Evolutionary conservation across 2,888 invertebrate genomes (phyloP).

Genomic region (Idaea straminata): DNA sequence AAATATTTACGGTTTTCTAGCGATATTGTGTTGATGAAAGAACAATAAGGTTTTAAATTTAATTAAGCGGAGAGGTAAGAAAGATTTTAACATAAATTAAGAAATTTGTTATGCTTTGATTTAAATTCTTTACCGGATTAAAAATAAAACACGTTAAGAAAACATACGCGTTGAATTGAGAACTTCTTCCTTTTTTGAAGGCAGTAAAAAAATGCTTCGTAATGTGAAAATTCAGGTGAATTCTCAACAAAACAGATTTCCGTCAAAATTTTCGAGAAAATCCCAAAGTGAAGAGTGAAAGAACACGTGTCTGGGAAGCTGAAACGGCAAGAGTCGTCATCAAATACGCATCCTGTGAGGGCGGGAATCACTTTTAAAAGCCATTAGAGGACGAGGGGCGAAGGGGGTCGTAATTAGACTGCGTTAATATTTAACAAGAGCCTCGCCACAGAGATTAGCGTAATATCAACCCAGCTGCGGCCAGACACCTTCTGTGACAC

Average conservation of each 20-base stretch:
- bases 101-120: not conserved
- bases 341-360: constrained; percentile 77
- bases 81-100: not conserved
- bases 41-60: constrained; percentile 35
- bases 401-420: constrained; percentile 72
- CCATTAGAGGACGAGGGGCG: constrained; percentile 68
- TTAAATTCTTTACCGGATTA: not conserved
- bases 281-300: constrained; percentile 15
- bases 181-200: too few species aligned
- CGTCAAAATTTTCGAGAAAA: constrained; percentile 8
- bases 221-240: not conserved
- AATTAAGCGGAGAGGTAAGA: constrained; percentile 4
- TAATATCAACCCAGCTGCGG: constrained; percentile 63
- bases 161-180: too few species aligned
- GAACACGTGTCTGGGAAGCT: constrained; percentile 36
- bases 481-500: constrained; percentile 63
- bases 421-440: constrained; percentile 81
- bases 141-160: too few species aligned
- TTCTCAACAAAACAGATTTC: not conserved
- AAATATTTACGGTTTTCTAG: constrained; percentile 24
- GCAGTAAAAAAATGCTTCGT: not conserved
- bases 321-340: constrained; percentile 73
- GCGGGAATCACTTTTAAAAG: constrained; percentile 80
- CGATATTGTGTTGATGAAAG: constrained; percentile 36
- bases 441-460: constrained; percentile 71